These are phyloP conservation scores for Halyomorpha halys DNA, from an alignment of 1,140 invertebrate species.

Conservation along the genomic window DNA sequence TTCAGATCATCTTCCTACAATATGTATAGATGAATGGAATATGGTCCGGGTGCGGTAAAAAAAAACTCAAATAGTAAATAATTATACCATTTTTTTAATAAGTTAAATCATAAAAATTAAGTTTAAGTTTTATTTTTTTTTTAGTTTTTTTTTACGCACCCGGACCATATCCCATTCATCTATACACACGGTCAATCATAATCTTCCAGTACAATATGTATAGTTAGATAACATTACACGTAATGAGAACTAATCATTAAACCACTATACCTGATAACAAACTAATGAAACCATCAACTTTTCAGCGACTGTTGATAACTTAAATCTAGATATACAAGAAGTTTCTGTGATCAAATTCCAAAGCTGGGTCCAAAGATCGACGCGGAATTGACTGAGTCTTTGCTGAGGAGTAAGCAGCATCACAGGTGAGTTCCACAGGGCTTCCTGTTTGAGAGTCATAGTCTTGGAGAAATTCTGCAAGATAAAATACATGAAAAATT, in stretches of 20 bases:
- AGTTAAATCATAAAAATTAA: too few species aligned
- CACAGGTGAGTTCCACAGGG: conserved; percentile 65
- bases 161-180: too few species aligned
- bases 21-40: too few species aligned
- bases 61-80: too few species aligned
- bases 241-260: background rate
- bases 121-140: too few species aligned
- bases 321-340: conserved; percentile 50
- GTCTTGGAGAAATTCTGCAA: conserved; percentile 29
- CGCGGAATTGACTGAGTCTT: conserved; percentile 61
- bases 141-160: too few species aligned
- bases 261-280: conserved; percentile 55
- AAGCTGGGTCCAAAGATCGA: conserved; percentile 69
- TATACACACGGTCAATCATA: too few species aligned
- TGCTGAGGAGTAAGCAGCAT: conserved; percentile 73
- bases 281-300: conserved; percentile 63
- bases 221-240: too few species aligned
- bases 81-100: too few species aligned
- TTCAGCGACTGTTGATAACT: conserved; percentile 55
- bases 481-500: background rate
- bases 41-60: too few species aligned
- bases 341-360: conserved; percentile 56
- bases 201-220: too few species aligned
- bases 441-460: conserved; percentile 50
- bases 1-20: too few species aligned